These are phyloP conservation scores for Turritopsis dohrnii DNA, from an alignment of 30 jellyfish, hydroid and myxozoan species.

Conservation along the genomic window DNA sequence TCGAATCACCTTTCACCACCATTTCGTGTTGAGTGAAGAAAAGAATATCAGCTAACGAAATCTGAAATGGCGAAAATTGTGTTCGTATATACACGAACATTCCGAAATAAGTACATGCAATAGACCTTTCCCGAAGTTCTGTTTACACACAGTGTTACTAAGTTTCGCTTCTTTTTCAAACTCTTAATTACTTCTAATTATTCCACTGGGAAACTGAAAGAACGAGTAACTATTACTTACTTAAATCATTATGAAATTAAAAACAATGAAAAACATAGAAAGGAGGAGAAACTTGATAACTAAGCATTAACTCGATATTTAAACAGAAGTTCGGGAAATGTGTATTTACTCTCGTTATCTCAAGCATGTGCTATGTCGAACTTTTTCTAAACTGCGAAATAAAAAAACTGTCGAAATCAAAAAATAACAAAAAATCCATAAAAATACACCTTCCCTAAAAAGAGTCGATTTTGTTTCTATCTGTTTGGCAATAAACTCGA, in stretches of 20 bases:
- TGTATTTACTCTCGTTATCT: too few species aligned
- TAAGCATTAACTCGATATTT: neutral
- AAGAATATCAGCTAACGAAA: neutral
- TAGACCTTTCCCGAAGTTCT: too few species aligned
- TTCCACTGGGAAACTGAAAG: too few species aligned
- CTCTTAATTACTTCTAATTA: neutral
- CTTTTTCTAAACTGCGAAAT: too few species aligned
- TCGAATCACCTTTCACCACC: neutral
- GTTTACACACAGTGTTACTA: neutral
- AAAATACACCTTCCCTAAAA: too few species aligned
- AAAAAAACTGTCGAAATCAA: too few species aligned
- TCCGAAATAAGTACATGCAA: neutral
- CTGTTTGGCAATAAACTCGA: too few species aligned
- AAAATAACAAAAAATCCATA: too few species aligned
- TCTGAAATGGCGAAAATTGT: neutral
- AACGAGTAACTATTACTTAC: neutral
- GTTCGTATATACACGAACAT: neutral
- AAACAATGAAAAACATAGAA: neutral
- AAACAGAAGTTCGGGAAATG: neutral
- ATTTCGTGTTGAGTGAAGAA: neutral
- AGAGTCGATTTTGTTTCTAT: too few species aligned
- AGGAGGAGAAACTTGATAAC: neutral
- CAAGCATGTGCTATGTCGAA: neutral
- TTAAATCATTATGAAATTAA: too few species aligned
- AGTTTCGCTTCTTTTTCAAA: neutral